Base-by-base conservation (phyloP, 2,113 vertebrate genomes). In the Proterorhinus semilunaris region DNA sequence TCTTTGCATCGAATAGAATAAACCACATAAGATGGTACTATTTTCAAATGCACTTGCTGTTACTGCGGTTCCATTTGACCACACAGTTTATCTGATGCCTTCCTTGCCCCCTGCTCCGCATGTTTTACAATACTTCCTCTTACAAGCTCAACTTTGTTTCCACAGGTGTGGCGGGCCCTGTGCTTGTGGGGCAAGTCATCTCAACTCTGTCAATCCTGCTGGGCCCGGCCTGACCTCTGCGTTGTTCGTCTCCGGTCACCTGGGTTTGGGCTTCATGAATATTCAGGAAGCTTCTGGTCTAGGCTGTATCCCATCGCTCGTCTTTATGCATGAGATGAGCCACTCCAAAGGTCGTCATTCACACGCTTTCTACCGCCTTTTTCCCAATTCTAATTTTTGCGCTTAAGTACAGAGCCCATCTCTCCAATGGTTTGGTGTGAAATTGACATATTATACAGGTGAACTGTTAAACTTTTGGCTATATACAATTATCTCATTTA, bases 271-370 rank as follows among this genome's bases (percentile, higher is more conserved):
- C 72, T 67, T 88, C 75, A 89, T 90, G 79, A 62, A 77, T 86
- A 91, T 92, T 86, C 77, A 90, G 82, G 64, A 83, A 47, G 68
- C 74, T 69, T 64, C 50, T 70, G 74, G 86, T 72, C 68, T 62
- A 16, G 76, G 73, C 77, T 77, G 62, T 48, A 66, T 80, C 78
- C 72, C 85, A 48, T 21, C 43, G 71, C 87, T 90, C 21, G 59
- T 90, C 75, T 88, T 90, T 90, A 92, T 92, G 88, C 86, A 91
- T 91, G 89, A 88, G 78, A 69, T 70, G 81, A 79, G 76, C 64
- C 71, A 54, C 72, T 79, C 69, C 74, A 72, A 79, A 82, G 82
- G 78, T 87, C 66, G 47, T 79, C 80, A 75, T 44, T 87, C 71
- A 74, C 59, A 69, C 50, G 7, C 42, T 66, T 80, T 80, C 21